A percentile compares a stretch with the other conserved stretches of the same genome.
Evolutionary conservation across 1,140 invertebrate genomes (phyloP).

Genomic region (Asobara japonica): DNA sequence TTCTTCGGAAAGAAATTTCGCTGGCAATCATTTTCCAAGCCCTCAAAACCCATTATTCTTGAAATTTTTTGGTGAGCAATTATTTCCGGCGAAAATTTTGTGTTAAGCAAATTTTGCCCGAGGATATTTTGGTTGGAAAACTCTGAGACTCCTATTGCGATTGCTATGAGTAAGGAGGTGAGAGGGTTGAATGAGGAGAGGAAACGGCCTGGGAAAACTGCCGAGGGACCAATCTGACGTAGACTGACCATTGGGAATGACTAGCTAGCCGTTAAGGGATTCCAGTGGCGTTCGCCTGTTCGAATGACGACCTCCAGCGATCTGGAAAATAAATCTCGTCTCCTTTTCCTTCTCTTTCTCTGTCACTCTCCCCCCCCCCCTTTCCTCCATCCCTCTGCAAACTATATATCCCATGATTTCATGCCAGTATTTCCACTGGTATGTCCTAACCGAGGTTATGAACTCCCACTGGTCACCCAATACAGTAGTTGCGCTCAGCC

Average conservation of each 20-base stretch:
- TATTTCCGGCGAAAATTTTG: no score
- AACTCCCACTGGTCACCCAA: constrained; percentile 40
- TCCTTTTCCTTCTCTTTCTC: constrained; percentile 13
- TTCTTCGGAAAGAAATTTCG: no score
- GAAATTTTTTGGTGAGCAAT: no score
- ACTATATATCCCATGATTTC: not conserved
- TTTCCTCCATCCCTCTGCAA: not conserved
- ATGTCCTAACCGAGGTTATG: constrained; percentile 42
- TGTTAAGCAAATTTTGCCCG: no score
- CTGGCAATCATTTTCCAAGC: no score
- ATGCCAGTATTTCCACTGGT: not conserved
- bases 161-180: not conserved
- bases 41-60: no score
- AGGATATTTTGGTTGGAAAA: no score
- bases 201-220: no score
- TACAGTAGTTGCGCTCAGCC: not conserved
- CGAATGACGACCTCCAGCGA: constrained; percentile 53
- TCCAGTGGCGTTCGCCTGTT: constrained; percentile 49
- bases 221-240: constrained; percentile 31
- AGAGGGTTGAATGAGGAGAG: not conserved
- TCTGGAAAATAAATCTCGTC: constrained; percentile 52
- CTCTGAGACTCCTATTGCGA: no score
- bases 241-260: constrained; percentile 43
- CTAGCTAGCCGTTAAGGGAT: constrained; percentile 48
- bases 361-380: constrained; percentile 8